A percentile compares a stretch with the other conserved stretches of the same genome.
phyloP scores from a whole-genome alignment of 2,888 invertebrate species.

The Plagodis pulveraria region DNA sequence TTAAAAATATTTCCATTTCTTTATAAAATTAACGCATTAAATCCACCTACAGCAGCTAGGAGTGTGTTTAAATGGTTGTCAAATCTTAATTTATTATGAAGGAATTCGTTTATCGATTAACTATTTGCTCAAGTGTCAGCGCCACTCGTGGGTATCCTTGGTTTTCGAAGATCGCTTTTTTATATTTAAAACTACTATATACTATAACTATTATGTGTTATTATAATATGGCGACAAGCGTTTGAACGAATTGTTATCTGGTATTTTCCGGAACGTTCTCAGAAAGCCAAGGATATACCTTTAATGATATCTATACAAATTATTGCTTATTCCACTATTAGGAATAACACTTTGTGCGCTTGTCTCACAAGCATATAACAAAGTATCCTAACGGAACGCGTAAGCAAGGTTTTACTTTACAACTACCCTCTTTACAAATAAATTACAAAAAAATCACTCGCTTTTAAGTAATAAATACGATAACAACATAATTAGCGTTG shows the following conservation, averaged over 20 bases:
- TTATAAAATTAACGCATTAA: slow-evolving; percentile 2
- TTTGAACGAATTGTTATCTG: slow-evolving; percentile 26
- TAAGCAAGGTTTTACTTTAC: slow-evolving; percentile 44
- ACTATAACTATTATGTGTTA: slow-evolving; percentile 16
- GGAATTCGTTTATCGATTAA: slow-evolving; percentile 28
- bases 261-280: slow-evolving; percentile 20
- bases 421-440: slow-evolving; percentile 75
- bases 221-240: slow-evolving; percentile 31
- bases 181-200: slow-evolving; percentile 2
- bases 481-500: slow-evolving; percentile 63
- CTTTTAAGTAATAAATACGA: slow-evolving; percentile 75
- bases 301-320: slow-evolving; percentile 37
- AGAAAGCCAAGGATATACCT: slow-evolving; percentile 34
- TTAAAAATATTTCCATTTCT: slow-evolving; percentile 1
- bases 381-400: slow-evolving; percentile 51
- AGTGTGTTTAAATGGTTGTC: not conserved
- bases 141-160: slow-evolving; percentile 12
- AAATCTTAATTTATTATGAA: slow-evolving; percentile 4
- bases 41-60: slow-evolving; percentile 6
- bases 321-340: slow-evolving; percentile 67
- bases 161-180: slow-evolving; percentile 19
- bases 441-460: slow-evolving; percentile 77
- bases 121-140: slow-evolving; percentile 20
- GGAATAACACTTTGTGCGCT: slow-evolving; percentile 75
- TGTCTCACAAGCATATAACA: slow-evolving; percentile 78